Conservation (phyloP, 2,888 invertebrate genomes). For the Noctua janthina region DNA sequence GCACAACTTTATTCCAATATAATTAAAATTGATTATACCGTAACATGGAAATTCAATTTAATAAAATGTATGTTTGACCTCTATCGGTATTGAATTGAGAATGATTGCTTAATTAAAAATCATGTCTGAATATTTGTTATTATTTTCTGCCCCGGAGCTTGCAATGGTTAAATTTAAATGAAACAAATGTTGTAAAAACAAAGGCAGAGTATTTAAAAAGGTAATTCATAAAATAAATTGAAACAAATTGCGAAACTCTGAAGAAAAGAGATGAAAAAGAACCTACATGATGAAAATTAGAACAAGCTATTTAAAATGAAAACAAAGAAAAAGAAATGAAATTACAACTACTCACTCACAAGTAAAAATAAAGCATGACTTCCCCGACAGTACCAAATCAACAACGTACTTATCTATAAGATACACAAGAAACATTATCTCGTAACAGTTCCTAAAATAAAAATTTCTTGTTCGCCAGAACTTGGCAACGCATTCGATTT, state of each 20-base stretch:
- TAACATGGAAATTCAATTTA: conserved; percentile 36
- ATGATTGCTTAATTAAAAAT: conserved; percentile 36
- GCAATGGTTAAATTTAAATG: background rate
- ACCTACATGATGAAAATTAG: background rate
- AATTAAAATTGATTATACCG: conserved; percentile 56
- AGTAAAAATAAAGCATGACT: conserved; percentile 1
- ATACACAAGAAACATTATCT: conserved; percentile 21
- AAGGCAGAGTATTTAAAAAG: background rate
- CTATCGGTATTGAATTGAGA: conserved; percentile 12
- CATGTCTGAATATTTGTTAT: conserved; percentile 1
- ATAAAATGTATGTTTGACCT: conserved; percentile 13
- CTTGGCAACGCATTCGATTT: conserved; percentile 51
- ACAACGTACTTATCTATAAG: conserved; percentile 17
- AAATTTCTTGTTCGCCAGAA: conserved; percentile 25
- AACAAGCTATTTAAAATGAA: background rate
- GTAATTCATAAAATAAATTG: background rate
- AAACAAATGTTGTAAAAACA: background rate
- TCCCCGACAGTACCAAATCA: background rate
- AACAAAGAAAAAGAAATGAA: background rate
- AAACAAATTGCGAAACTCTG: background rate
- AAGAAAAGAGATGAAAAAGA: background rate
- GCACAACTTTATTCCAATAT: conserved; percentile 45
- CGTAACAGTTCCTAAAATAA: conserved; percentile 29
- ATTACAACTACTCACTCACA: background rate
- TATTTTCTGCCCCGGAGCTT: conserved; percentile 1